These are phyloP conservation scores for Pseudomyrmex concolor DNA, from an alignment of 1,140 invertebrate genomes.

Conservation along the genomic window DNA sequence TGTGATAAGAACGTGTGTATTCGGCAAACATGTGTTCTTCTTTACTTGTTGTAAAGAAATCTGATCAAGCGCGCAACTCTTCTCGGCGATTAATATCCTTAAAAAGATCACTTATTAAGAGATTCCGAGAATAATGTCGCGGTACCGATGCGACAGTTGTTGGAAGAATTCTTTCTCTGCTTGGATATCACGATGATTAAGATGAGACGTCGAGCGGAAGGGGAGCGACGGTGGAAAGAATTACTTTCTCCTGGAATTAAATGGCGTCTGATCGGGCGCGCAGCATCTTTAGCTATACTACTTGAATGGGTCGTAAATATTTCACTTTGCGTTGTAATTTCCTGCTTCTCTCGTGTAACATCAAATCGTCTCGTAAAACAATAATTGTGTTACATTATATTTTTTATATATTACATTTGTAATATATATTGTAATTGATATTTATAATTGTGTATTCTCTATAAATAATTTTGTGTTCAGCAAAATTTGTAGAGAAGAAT, in stretches of 20 bases:
- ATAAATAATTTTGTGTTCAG: too few species aligned
- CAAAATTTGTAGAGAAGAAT: too few species aligned
- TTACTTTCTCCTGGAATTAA: slow-evolving; percentile 38
- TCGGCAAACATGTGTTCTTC: not conserved
- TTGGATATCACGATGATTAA: slow-evolving; percentile 47
- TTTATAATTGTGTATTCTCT: too few species aligned
- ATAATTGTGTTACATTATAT: not conserved
- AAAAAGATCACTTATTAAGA: slow-evolving; percentile 19
- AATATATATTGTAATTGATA: not conserved
- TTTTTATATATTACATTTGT: not conserved
- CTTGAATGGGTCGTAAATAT: slow-evolving; percentile 27
- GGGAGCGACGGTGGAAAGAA: slow-evolving; percentile 31
- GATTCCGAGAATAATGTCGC: slow-evolving; percentile 52
- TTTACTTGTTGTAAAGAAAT: slow-evolving; percentile 35
- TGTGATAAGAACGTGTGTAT: not conserved
- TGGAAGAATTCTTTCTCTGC: slow-evolving; percentile 48
- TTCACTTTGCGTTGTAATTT: slow-evolving; percentile 28
- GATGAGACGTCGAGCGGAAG: slow-evolving; percentile 27
- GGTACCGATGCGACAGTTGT: slow-evolving; percentile 53
- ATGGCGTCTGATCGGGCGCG: slow-evolving; percentile 35
- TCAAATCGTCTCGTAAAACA: not conserved
- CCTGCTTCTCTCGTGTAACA: not conserved
- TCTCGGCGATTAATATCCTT: slow-evolving; percentile 53
- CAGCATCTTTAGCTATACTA: not conserved
- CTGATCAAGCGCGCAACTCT: slow-evolving; percentile 15